Conservation (phyloP, 2,797 vertebrate genomes). For the Philypnodon macrostomus region DNA sequence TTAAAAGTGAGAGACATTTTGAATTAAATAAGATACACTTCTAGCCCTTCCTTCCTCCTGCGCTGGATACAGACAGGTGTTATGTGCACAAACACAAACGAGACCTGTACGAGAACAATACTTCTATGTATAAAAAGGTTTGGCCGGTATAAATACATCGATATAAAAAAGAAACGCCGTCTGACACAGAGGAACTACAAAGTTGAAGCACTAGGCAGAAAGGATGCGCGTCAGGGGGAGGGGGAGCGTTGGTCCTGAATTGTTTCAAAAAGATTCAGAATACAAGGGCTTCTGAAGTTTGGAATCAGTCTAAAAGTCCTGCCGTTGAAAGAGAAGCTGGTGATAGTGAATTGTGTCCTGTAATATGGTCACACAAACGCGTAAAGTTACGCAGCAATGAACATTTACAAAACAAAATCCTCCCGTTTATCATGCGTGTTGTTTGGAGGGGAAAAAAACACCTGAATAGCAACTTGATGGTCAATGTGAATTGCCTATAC, state of each 20-base stretch:
- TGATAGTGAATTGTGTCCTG: slow-evolving; percentile 85
- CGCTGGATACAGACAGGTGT: slow-evolving; percentile 96
- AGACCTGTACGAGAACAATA: slow-evolving; percentile 86
- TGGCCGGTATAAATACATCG: slow-evolving; percentile 99
- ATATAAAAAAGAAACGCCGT: slow-evolving; percentile 93
- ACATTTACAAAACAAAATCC: slow-evolving; percentile 70
- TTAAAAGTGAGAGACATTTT: slow-evolving; percentile 92
- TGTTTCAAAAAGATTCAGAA: slow-evolving; percentile 90
- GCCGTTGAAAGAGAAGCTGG: slow-evolving; percentile 96
- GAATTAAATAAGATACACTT: slow-evolving; percentile 95
- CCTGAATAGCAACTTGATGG: slow-evolving; percentile 72
- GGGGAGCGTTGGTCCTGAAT: slow-evolving; percentile 93
- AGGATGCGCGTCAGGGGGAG: slow-evolving; percentile 81
- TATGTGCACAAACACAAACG: slow-evolving; percentile 80
- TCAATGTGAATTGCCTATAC: slow-evolving; percentile 58
- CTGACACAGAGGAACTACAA: slow-evolving; percentile 90
- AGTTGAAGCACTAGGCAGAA: slow-evolving; percentile 78
- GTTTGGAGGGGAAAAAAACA: slow-evolving; percentile 54
- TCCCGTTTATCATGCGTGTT: slow-evolving; percentile 65
- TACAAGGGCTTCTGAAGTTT: slow-evolving; percentile 76
- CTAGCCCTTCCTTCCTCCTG: slow-evolving; percentile 90
- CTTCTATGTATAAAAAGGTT: slow-evolving; percentile 84
- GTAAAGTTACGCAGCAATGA: slow-evolving; percentile 87
- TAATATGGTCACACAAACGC: slow-evolving; percentile 76
- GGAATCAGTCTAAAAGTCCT: slow-evolving; percentile 90